These are phyloP conservation scores for Ornithoptera priamus DNA, from an alignment of 2,888 invertebrate genomes.

Conservation along the genomic window DNA sequence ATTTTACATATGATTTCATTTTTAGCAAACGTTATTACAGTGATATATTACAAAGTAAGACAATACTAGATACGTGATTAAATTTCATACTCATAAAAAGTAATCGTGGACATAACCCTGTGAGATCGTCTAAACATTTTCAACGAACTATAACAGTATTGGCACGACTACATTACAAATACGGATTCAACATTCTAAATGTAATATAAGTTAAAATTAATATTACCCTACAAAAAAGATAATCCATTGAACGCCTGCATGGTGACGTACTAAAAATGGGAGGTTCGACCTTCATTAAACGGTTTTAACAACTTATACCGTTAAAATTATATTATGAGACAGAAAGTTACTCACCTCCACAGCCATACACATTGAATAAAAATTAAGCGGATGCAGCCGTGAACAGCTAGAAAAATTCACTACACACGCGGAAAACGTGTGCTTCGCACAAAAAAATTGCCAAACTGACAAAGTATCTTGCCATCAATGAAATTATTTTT, in stretches of 20 bases:
- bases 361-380: constrained; percentile 91
- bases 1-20: too few relatives aligned
- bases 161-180: not conserved
- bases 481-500: constrained; percentile 35
- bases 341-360: constrained; percentile 84
- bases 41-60: not conserved
- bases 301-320: constrained; percentile 21
- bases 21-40: too few relatives aligned
- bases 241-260: constrained; percentile 44
- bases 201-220: not conserved
- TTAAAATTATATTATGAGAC: constrained; percentile 33
- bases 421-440: constrained; percentile 76
- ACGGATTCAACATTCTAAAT: not conserved
- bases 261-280: constrained; percentile 58
- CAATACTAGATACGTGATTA: not conserved
- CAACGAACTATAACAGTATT: not conserved
- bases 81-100: not conserved
- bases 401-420: constrained; percentile 74
- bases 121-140: not conserved
- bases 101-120: not conserved
- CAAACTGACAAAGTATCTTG: constrained; percentile 54
- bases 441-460: constrained; percentile 68
- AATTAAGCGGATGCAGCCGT: constrained; percentile 82
- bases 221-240: not conserved
- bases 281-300: constrained; percentile 59